Conservation (phyloP, 2,797 vertebrate genomes). For the Sandelia bainsii region DNA sequence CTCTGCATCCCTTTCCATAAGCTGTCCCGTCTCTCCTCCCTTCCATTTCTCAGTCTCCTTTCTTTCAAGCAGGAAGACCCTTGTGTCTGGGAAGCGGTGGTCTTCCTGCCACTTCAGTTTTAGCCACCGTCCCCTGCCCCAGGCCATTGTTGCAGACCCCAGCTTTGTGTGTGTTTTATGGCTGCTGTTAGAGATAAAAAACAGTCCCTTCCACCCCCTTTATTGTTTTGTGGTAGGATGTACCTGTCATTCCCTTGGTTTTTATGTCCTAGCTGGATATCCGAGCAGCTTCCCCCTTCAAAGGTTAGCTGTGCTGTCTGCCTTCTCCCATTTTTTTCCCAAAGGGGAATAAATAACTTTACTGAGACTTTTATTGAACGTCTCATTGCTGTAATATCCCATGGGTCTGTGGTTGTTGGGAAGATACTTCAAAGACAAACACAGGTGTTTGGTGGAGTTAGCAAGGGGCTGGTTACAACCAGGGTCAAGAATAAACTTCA, state of each 20-base stretch:
- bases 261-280: slow-evolving; percentile 84
- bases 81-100: slow-evolving; percentile 81
- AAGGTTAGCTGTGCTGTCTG: slow-evolving; percentile 79
- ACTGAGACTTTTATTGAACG: slow-evolving; percentile 80
- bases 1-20: slow-evolving; percentile 52
- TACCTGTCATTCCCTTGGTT: slow-evolving; percentile 83
- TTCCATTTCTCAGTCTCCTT: slow-evolving; percentile 64
- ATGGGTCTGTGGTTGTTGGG: slow-evolving; percentile 74
- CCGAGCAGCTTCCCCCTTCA: slow-evolving; percentile 78
- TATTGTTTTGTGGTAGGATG: slow-evolving; percentile 86
- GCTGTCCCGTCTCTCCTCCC: slow-evolving; percentile 64
- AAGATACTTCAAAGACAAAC: slow-evolving; percentile 82
- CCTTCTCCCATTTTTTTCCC: slow-evolving; percentile 66
- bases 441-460: slow-evolving; percentile 81
- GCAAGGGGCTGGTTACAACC: slow-evolving; percentile 70
- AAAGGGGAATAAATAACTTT: slow-evolving; percentile 83
- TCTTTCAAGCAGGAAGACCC: slow-evolving; percentile 79
- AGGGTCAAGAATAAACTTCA: slow-evolving; percentile 66
- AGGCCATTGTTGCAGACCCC: slow-evolving; percentile 83
- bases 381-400: slow-evolving; percentile 78
- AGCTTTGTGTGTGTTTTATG: slow-evolving; percentile 85
- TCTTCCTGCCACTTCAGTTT: slow-evolving; percentile 83
- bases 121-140: slow-evolving; percentile 71
- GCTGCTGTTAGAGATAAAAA: slow-evolving; percentile 88
- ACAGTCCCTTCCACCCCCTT: slow-evolving; percentile 81